Evolutionary conservation across 2,888 invertebrate species (phyloP), one percentile per base, ranked within the genome.

Genomic region (Cheilosia grossa): DNA sequence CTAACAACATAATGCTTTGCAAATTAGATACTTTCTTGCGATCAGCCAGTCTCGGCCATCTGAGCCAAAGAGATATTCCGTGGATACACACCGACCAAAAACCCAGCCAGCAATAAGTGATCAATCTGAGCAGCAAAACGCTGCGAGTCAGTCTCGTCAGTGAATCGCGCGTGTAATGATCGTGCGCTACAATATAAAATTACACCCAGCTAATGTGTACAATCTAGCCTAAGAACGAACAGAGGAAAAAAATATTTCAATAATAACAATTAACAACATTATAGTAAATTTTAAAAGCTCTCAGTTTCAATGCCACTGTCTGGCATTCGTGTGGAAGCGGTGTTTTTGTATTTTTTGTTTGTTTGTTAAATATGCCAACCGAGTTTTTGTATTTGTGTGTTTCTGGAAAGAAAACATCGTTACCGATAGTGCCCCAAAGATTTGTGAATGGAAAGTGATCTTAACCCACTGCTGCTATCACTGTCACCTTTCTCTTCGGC

Each of bases 81-180:
- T 58, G 75, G 81, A 81, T 81, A 81, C 85, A 72, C 66, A 81
- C 54, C 6, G 64, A 30, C 24, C 33, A 42, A 51, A 49, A 54
- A 59, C 54, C 40, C 19, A 44, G 53, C 64, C 64, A 51, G 53
- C 61, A 53, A 40, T 74, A 51, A 64, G 59, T 75, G 81, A 81
- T 81, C 83, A 61, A 66, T 64, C 64, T 27, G 42, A 74, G 6
- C 64, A 72, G 44, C 42, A 61, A 72, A 69, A 79, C 73, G 79
- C 79, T 53, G 49, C 74, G 61, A 80, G 83, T 88, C 87, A 88
- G 88, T 89, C 88, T 90, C 89, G 88, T 89, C 88, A 88, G 89
- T 89, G 89, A 88, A 89, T 89, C 89, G 89, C 89, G 89, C 88
- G 89, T 89, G 89, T 88, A 87, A 87, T 88, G 89, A 89, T 88